Evolutionary conservation across 2,888 invertebrate species (phyloP), one percentile per base, ranked within the genome.

Genomic region (Halocaridina rubra): DNA sequence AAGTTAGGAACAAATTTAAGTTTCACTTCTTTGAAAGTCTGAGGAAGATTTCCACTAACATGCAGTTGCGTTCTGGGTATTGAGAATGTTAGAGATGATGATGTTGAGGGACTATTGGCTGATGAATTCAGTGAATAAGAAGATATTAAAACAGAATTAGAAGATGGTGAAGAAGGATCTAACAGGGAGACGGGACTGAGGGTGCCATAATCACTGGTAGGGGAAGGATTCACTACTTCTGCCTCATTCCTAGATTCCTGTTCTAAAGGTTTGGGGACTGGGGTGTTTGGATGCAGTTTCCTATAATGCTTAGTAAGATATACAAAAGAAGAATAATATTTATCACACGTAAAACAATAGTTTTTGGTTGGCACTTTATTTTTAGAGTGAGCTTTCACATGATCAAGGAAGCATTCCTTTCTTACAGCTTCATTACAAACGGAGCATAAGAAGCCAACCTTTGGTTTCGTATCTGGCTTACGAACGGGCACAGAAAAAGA

Each of bases 161-260:
- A 53, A 53, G 57, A 64, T 13, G 39, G 78, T 53, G 71, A 71
- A 30, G 53, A 22, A 32, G 59, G 82, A 22, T 32, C 76, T 61
- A 59, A 57, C 13, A 39, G 39, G 2, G 82, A 84, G 10, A 24
- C 59, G 10, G 82, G 82, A 30, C 82, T 84, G n/a, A 84, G 61
- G 13, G 78, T 72, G 10, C 82, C 82, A 72, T 84, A 84, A 22
- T 84, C 82, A 72, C 82, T 84, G 16, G 72, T 32, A 3, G 82
- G 82, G 19, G 78, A 84, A 13, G 61, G 57, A 2, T 78, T 16
- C 16, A 53, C 7, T 19, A 53, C 16, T n/a, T 16, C 16, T 4
- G 53, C n/a, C 16, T 16, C 16, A 10, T 16, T 19, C 1, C 16
- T 0, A 13, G 19, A n/a, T 16, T n/a, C 53, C 16, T 53, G 27